A percentile compares a stretch with the other conserved stretches of the same genome.
Evolutionary conservation across 1,140 invertebrate species (phyloP).

Genomic region (Monomorium pharaonis): DNA sequence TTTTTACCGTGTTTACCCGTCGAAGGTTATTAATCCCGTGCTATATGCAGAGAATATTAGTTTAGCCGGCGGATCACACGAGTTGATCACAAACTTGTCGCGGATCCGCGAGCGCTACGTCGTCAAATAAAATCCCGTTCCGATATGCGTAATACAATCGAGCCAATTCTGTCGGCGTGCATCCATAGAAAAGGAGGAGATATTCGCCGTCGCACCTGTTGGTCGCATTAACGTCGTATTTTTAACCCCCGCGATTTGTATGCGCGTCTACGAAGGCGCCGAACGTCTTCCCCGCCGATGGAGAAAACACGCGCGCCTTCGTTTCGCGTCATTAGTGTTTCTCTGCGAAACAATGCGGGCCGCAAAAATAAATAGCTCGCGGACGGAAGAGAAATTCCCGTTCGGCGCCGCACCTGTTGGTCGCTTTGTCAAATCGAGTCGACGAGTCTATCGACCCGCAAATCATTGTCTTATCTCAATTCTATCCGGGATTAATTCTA

Average conservation of each 20-base stretch:
- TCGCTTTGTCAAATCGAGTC: conserved; percentile 45
- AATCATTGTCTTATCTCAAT: conserved; percentile 53
- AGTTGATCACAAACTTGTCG: background rate
- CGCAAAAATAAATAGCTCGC: conserved; percentile 47
- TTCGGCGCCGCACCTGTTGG: conserved; percentile 50
- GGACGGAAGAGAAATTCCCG: background rate
- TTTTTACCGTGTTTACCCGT: background rate
- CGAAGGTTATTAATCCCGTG: background rate
- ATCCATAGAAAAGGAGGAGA: conserved; percentile 16
- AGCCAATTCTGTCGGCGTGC: background rate
- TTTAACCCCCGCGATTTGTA: background rate
- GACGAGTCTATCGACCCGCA: conserved; percentile 40
- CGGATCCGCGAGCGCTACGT: background rate
- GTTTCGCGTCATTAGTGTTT: conserved; percentile 2
- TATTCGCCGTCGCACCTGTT: conserved; percentile 52
- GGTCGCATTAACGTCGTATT: conserved; percentile 37
- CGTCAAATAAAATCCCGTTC: background rate
- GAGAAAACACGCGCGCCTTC: background rate
- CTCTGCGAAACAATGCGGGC: background rate
- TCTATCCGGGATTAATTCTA: conserved; percentile 42
- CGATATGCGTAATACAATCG: conserved; percentile 11
- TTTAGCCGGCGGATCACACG: background rate
- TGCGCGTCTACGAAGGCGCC: background rate
- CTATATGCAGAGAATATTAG: background rate
- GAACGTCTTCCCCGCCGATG: background rate